Percentiles rank a stretch among this genome's conserved stretches.
Conservation (phyloP, 2,113 vertebrate genomes). For the Platichthys flesus region DNA sequence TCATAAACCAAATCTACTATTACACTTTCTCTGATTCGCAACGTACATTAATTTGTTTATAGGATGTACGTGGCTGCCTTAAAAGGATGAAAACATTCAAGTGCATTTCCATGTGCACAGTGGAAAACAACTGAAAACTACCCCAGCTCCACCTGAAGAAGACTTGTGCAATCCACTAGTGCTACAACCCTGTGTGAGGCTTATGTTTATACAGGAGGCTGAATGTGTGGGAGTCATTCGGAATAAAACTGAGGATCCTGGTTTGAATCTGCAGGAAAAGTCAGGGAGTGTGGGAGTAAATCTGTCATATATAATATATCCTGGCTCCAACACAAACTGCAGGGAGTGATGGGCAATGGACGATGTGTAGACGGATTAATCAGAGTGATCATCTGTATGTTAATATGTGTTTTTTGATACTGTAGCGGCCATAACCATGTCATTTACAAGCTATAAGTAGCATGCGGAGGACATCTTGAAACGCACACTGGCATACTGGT, state of each 20-base stretch:
- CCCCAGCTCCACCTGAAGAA: too few relatives aligned
- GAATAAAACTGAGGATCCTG: conserved; percentile 40
- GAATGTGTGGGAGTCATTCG: conserved; percentile 18
- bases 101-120: not conserved
- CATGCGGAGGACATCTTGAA: conserved; percentile 66
- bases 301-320: conserved; percentile 72
- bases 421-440: not conserved
- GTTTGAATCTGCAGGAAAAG: conserved; percentile 67
- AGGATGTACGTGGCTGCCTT: too few relatives aligned
- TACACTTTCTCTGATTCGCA: too few relatives aligned
- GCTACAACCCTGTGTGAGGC: conserved; percentile 28
- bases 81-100: too few relatives aligned
- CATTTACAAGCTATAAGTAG: conserved; percentile 67
- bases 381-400: conserved; percentile 53
- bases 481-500: conserved; percentile 66
- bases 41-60: too few relatives aligned
- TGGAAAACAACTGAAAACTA: too few relatives aligned
- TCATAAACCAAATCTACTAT: too few relatives aligned
- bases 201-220: not conserved
- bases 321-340: conserved; percentile 58
- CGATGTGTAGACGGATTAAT: not conserved
- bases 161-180: conserved; percentile 31
- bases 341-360: not conserved
- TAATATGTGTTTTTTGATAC: not conserved
- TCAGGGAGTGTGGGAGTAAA: conserved; percentile 74